A percentile compares a stretch with the other conserved stretches of the same genome.
Conservation (phyloP, 53 echinoderm and acorn worm genomes). For the Luidia sarsii region DNA sequence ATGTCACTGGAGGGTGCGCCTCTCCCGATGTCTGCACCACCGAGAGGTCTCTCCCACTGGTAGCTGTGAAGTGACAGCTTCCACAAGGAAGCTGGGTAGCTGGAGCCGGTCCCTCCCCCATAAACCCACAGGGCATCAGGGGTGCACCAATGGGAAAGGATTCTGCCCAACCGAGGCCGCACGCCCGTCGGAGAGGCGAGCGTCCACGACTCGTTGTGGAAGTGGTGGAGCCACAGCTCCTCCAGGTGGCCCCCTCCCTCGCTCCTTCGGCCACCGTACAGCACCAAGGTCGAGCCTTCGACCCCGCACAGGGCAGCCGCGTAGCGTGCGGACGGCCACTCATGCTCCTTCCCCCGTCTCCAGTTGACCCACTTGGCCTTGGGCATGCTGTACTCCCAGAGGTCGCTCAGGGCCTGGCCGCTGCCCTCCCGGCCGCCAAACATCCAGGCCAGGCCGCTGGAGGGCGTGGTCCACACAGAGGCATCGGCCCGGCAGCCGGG, state of each 20-base stretch:
- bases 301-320: slow-evolving; percentile 43
- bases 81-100: slow-evolving; percentile 24
- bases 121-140: slow-evolving; percentile 48
- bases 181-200: not conserved
- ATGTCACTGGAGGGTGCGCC: not conserved
- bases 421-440: slow-evolving; percentile 41
- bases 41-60: slow-evolving; percentile 4
- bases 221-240: slow-evolving; percentile 54
- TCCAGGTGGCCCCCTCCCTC: not conserved
- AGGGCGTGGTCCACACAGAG: slow-evolving; percentile 36
- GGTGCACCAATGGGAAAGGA: slow-evolving; percentile 45
- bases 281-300: slow-evolving; percentile 1
- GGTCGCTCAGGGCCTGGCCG: slow-evolving; percentile 30
- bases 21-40: not conserved
- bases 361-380: slow-evolving; percentile 17
- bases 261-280: slow-evolving; percentile 23
- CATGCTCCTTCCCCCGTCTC: slow-evolving; percentile 10
- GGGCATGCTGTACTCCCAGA: slow-evolving; percentile 45
- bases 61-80: slow-evolving; percentile 10
- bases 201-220: slow-evolving; percentile 28
- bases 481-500: slow-evolving; percentile 44
- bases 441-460: slow-evolving; percentile 43
- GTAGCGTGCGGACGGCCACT: slow-evolving; percentile 26
- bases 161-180: not conserved
- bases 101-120: slow-evolving; percentile 5